Conservation (phyloP, 2,888 invertebrate genomes). For the Caenorhabditis imperialis region DNA sequence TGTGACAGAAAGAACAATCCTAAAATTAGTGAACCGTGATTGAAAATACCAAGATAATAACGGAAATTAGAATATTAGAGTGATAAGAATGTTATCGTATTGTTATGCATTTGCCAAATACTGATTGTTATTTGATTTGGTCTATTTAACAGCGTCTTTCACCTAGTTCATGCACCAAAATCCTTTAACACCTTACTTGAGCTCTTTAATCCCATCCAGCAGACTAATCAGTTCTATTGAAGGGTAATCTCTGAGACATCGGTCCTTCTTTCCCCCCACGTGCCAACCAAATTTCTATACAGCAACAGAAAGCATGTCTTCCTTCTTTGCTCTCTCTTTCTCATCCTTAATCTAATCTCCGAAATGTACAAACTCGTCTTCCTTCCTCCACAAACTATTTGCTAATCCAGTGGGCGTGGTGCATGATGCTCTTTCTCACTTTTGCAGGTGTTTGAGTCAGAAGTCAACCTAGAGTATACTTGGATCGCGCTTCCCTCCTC, state of each 20-base stretch:
- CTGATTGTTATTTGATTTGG: no score
- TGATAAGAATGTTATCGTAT: no score
- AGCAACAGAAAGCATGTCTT: constrained; percentile 9
- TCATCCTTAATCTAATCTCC: constrained; percentile 34
- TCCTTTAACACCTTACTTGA: no score
- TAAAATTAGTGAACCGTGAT: no score
- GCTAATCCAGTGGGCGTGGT: constrained; percentile 30
- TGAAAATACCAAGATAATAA: no score
- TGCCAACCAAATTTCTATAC: constrained; percentile 3
- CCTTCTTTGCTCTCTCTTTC: constrained; percentile 16
- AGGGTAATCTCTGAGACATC: background rate
- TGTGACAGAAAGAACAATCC: no score
- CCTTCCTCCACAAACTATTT: constrained; percentile 13
- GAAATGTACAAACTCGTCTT: constrained; percentile 35
- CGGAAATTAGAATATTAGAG: no score
- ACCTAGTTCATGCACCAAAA: no score
- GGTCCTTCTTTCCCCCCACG: background rate
- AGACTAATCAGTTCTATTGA: no score
- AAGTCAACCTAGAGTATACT: constrained; percentile 29
- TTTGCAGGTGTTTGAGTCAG: constrained; percentile 42
- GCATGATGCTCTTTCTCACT: constrained; percentile 8
- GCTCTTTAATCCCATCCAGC: no score
- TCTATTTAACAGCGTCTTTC: no score
- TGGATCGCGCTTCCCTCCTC: background rate
- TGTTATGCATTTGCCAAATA: no score